Base-by-base conservation (phyloP, 2,888 invertebrate species). In the Drosophila barbarae region DNA sequence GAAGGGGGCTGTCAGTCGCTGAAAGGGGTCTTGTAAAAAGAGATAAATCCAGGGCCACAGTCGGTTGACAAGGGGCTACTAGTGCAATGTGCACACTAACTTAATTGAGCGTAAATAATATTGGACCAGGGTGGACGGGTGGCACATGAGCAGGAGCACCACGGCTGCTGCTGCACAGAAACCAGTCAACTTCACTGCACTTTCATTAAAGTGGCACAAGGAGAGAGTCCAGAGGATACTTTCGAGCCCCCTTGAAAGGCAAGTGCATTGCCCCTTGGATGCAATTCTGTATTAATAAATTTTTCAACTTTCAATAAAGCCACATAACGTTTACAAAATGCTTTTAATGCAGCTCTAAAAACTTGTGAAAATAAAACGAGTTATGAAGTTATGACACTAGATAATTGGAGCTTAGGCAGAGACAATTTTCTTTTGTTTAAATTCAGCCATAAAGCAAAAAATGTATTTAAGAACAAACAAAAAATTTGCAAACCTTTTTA, bases 31-130 rank as follows among this genome's bases (percentile, higher is more conserved):
- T 18, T 18, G 47, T 12, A 47, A n/a, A 15, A n/a, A 21, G 6
- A 35, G 18, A 32, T 47, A 39, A 58, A 38, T 32, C 32, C 46
- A 42, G 26, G 34, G 32, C 8, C 21, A 26, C 5, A 26, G 50
- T 30, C 13, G 35, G 36, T 9, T 8, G 18, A 7, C 4, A 39
- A 3, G n/a, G 12, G 34, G 52, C 18, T 21, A 13, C 35, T n/a
- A 42, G 44, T 42, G 42, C 26, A 44, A 44, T 39, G 53, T 46
- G 41, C 56, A 39, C 56, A 46, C 54, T 42, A 26, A 53, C 54
- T 64, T 84, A 77, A 77, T 84, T 77, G 85, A 71, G 80, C 74
- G 79, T 82, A 52, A 76, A 56, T 77, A 75, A 81, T 75, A 70
- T 39, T 39, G 47, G 46, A 47, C 32, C 34, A 15, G 55, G 49